A percentile compares a stretch with the other conserved stretches of the same genome.
Evolutionary conservation across 2,888 invertebrate genomes (phyloP).

Genomic region (Oeneis ivallda): DNA sequence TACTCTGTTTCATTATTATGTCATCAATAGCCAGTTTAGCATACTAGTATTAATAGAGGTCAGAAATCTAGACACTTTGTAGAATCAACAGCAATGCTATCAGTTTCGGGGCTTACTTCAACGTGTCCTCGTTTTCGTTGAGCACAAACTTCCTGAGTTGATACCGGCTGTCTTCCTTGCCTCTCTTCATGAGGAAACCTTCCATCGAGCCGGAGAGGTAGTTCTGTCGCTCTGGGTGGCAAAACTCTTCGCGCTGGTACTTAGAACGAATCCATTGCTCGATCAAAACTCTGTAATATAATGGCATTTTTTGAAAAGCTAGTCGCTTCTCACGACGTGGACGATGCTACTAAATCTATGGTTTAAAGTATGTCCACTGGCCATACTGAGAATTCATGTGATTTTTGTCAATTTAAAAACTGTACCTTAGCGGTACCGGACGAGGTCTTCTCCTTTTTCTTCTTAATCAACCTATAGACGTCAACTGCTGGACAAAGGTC

Average conservation of each 20-base stretch:
- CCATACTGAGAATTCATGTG: no score
- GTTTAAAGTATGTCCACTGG: no score
- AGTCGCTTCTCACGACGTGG: no score
- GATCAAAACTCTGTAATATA: constrained; percentile 86
- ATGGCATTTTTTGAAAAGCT: not conserved
- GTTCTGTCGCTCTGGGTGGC: constrained; percentile 88
- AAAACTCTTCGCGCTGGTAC: constrained; percentile 94
- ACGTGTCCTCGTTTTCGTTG: constrained; percentile 89
- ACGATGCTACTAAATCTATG: no score
- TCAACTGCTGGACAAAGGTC: no score
- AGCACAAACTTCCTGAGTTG: constrained; percentile 92
- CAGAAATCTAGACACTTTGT: not conserved
- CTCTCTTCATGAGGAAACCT: constrained; percentile 93
- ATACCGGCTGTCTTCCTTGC: constrained; percentile 92
- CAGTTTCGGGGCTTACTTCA: constrained; percentile 79
- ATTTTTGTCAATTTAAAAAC: no score
- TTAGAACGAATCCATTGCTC: constrained; percentile 96
- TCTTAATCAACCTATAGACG: no score
- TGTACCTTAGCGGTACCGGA: no score
- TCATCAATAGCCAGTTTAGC: no score
- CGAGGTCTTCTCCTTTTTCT: no score
- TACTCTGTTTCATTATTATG: no score
- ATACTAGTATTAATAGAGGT: no score
- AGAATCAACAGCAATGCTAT: constrained; percentile 23
- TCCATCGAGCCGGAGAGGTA: constrained; percentile 92